A percentile compares a stretch with the other conserved stretches of the same genome.
Evolutionary conservation across 2,113 vertebrate species (phyloP).

Genomic region (Odontophorus gujanensis): DNA sequence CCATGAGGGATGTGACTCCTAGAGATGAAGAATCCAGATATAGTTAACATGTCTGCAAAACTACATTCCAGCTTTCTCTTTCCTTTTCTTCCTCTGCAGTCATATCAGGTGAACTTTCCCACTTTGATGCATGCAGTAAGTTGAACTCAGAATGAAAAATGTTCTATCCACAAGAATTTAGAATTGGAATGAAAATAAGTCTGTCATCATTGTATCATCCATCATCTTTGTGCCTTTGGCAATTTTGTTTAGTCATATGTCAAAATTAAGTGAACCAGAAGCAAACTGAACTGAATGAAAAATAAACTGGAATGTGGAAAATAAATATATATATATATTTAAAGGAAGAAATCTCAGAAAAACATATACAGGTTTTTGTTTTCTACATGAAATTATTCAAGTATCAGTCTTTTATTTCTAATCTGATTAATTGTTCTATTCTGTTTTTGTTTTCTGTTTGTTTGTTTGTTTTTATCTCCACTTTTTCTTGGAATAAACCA

Average conservation of each 20-base stretch:
- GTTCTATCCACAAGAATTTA: slow-evolving; percentile 34
- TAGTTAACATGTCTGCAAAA: neutral
- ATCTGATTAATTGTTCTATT: neutral
- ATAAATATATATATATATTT: neutral
- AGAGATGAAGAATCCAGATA: neutral
- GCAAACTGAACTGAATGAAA: neutral
- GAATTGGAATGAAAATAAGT: slow-evolving; percentile 52
- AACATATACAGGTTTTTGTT: neutral
- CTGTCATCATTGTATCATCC: slow-evolving; percentile 20
- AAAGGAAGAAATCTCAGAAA: neutral
- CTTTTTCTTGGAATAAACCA: neutral
- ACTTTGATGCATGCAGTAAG: neutral
- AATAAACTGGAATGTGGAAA: neutral
- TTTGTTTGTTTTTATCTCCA: neutral
- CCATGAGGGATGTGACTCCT: neutral
- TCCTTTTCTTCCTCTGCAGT: neutral
- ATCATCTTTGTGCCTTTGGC: slow-evolving; percentile 11
- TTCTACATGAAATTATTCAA: neutral
- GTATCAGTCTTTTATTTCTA: neutral
- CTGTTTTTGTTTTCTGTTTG: neutral
- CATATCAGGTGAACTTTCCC: neutral
- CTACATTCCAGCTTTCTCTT: neutral
- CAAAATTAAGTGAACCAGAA: slow-evolving; percentile 61
- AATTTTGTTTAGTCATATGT: slow-evolving; percentile 53
- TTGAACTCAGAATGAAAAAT: slow-evolving; percentile 29